Evolutionary conservation across 2,797 vertebrate genomes (phyloP).

Genomic region (Galago senegalensis): DNA sequence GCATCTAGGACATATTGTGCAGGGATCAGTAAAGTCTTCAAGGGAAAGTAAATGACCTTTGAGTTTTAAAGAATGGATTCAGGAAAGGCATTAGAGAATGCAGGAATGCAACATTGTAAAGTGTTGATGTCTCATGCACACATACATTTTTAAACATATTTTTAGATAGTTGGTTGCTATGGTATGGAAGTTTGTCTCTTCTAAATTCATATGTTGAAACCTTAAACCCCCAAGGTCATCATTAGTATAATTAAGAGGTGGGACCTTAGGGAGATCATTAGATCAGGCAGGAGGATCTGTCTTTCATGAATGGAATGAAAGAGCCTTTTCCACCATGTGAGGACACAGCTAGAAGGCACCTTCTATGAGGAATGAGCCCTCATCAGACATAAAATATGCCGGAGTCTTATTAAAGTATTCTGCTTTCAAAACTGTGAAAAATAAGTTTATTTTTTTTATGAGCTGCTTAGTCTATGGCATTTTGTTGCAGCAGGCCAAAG

Average conservation of each 20-base stretch:
- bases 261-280: background rate
- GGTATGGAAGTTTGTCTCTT: background rate
- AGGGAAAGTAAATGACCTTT: background rate
- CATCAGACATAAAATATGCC: background rate
- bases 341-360: background rate
- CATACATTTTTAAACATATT: background rate
- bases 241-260: background rate
- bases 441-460: background rate
- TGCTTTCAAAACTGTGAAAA: background rate
- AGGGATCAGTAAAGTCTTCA: background rate
- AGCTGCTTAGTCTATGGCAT: background rate
- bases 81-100: background rate
- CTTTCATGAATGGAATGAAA: background rate
- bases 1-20: background rate
- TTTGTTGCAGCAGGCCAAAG: background rate
- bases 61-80: background rate
- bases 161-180: background rate
- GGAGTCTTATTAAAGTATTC: background rate
- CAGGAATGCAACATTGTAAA: background rate
- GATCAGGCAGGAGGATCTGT: background rate
- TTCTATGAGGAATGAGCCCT: background rate
- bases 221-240: background rate
- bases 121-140: background rate
- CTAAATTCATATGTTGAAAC: background rate
- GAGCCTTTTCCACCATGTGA: background rate